A percentile compares a stretch with the other conserved stretches of the same genome.
Conservation (phyloP, 2,888 invertebrate species). For the Drosophila flavopinicola region DNA sequence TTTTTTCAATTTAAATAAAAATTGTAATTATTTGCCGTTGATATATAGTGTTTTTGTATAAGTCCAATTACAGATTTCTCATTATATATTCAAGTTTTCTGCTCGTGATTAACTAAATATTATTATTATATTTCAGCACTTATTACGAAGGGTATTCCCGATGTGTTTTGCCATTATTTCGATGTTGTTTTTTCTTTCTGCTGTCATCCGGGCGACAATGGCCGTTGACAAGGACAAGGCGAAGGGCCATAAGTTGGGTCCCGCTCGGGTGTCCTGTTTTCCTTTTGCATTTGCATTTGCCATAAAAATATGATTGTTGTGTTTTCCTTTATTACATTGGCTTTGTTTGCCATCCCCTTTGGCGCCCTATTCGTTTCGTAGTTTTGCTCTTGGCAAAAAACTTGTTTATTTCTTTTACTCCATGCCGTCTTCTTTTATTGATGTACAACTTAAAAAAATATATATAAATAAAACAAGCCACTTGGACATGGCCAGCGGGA, state of each 20-base stretch:
- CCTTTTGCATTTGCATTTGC: constrained; percentile 68
- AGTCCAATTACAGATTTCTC: no score
- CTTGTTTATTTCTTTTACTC: constrained; percentile 49
- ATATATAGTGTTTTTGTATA: no score
- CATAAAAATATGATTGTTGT: constrained; percentile 77
- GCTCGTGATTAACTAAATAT: no score
- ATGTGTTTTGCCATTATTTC: background rate
- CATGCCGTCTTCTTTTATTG: constrained; percentile 52
- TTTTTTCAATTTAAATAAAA: no score
- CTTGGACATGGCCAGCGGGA: constrained; percentile 65
- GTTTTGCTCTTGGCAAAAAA: constrained; percentile 51
- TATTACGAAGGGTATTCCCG: constrained; percentile 4
- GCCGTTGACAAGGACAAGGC: constrained; percentile 50
- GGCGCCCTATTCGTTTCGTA: constrained; percentile 26
- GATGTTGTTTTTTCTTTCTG: constrained; percentile 6
- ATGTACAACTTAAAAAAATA: constrained; percentile 39
- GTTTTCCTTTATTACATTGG: constrained; percentile 68
- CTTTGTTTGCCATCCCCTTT: constrained; percentile 53
- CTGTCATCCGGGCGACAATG: constrained; percentile 48
- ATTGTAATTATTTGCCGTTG: no score
- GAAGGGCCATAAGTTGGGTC: constrained; percentile 40
- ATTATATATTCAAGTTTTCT: no score
- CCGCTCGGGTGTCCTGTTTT: constrained; percentile 39
- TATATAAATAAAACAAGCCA: constrained; percentile 30
- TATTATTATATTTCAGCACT: background rate